Conservation (phyloP, 2,113 vertebrate species). For the Apus apus region DNA sequence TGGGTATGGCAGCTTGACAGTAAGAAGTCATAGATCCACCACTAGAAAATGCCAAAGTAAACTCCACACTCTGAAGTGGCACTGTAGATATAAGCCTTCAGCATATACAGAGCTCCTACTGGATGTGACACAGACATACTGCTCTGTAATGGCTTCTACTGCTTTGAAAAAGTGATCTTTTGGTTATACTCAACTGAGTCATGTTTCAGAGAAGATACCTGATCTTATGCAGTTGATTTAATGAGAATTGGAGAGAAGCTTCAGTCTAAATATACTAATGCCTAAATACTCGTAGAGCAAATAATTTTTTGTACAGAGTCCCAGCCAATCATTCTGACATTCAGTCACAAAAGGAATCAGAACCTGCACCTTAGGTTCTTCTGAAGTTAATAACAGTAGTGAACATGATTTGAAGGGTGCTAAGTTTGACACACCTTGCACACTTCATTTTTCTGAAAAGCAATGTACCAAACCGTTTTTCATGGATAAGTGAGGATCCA, state of each 20-base stretch:
- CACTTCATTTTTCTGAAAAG: not conserved
- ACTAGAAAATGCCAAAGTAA: conserved; percentile 60
- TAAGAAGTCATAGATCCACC: conserved; percentile 55
- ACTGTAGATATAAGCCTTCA: conserved; percentile 34
- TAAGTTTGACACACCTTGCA: not conserved
- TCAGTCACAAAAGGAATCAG: not conserved
- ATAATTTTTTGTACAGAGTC: not conserved
- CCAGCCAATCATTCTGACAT: not conserved
- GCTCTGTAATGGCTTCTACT: not conserved
- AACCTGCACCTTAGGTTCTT: not conserved
- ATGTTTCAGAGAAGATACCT: not conserved
- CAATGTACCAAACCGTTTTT: not conserved
- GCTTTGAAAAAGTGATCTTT: not conserved
- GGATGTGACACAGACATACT: not conserved
- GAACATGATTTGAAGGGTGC: not conserved
- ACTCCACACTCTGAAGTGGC: conserved; percentile 38
- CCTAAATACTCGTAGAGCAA: not conserved
- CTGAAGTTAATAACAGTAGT: not conserved
- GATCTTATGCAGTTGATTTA: not conserved
- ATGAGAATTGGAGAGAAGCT: not conserved
- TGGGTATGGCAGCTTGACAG: conserved; percentile 70
- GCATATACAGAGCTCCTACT: conserved; percentile 24
- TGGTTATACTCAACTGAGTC: not conserved
- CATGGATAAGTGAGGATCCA: not conserved
- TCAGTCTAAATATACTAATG: not conserved